Base-by-base conservation (phyloP, 1,140 invertebrate genomes). In the Drosophila novamexicana region DNA sequence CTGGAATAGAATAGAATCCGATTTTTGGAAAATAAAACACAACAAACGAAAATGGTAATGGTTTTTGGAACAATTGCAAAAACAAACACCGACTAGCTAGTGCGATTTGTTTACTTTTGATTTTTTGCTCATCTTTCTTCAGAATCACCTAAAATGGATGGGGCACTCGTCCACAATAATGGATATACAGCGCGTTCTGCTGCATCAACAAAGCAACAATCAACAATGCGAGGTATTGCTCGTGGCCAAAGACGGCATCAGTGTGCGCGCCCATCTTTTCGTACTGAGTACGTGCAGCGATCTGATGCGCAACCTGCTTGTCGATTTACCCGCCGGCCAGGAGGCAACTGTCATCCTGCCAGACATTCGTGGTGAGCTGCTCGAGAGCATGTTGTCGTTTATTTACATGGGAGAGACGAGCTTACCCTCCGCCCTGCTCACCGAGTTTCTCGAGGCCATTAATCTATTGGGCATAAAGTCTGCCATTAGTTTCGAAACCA, bases 61-160 rank as follows among this genome's bases (percentile, higher is more conserved):
- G 66, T 58, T 70, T 75, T 68, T 75, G 70, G 70, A 73, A 73
- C 70, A 73, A 61, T 29, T 64, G 49, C 49, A 66, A 63, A 63
- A 76, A 81, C 75, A 71, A 67, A 50, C 42, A 61, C 16, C 34
- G 16, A 37, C 14, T 44, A 5, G 7, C 6, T 34, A 45, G 39
- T 10, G 5, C n/a, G 39, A 42, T 40, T 53, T 14, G 9, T 10
- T 34, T 16, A 10, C 32, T 53, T 47, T n/a, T 14, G 50, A 36
- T 0, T 29, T 14, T 14, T 18, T 36, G 1, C 37, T 36, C 14
- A 16, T 22, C 37, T 53, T 8, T 75, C 14, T 5, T 9, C n/a
- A 89, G 91, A 92, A 92, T 81, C 77, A 92, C 54, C 69, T 92
- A 6, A 92, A 92, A 75, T 92, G 91, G 91, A 92, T 92, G 91